Conservation (phyloP, 2,113 vertebrate genomes). For the Rhagologus leucostigma region DNA sequence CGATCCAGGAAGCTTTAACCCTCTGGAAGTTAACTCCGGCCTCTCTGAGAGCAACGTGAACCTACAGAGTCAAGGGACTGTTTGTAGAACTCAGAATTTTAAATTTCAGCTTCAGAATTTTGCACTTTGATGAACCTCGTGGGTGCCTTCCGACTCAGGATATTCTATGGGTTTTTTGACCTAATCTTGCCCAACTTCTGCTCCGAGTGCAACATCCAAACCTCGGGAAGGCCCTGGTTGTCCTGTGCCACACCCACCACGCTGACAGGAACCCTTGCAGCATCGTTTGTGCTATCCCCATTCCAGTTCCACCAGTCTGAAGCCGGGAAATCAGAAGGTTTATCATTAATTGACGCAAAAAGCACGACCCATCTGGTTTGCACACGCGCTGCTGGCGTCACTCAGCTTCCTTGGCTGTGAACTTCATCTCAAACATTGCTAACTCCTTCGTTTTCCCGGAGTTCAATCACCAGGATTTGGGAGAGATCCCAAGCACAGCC, state of each 20-base stretch:
- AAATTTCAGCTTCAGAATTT: neutral
- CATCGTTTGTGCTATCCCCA: neutral
- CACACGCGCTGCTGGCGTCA: fast-evolving
- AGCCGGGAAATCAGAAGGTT: neutral
- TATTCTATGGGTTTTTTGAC: neutral
- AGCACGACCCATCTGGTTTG: neutral
- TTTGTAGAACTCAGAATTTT: fast-evolving
- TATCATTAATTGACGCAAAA: neutral
- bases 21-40: neutral
- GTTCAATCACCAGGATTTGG: neutral
- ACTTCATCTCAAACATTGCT: neutral
- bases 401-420: neutral
- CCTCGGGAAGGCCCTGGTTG: neutral
- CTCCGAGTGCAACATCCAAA: neutral
- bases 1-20: neutral
- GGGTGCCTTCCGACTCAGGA: neutral
- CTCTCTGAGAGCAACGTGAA: neutral
- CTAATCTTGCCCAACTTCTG: neutral
- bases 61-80: too few species aligned
- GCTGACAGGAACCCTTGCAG: neutral
- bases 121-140: neutral
- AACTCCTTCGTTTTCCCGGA: neutral
- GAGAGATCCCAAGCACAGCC: neutral
- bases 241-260: neutral
- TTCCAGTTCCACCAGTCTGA: neutral